phyloP scores from a whole-genome alignment of 2,888 invertebrate genomes.

The Anagyrus pseudococci region DNA sequence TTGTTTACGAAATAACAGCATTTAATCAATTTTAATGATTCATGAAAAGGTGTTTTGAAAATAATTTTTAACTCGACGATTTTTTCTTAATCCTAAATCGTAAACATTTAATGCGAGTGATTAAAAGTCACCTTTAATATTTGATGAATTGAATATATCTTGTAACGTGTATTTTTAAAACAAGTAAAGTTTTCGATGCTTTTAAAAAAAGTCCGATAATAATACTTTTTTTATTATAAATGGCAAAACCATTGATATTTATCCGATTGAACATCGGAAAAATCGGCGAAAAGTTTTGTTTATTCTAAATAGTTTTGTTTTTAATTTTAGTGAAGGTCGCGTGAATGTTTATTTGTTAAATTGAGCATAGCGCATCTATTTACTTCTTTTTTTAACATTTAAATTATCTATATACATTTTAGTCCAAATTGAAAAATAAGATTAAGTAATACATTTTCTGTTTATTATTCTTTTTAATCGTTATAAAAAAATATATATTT shows the following conservation, averaged over 20 bases:
- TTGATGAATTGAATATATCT: too few relatives aligned
- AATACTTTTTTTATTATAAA: background rate
- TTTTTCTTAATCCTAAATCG: too few relatives aligned
- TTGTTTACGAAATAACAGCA: too few relatives aligned
- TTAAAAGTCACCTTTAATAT: too few relatives aligned
- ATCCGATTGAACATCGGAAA: slow-evolving; percentile 24
- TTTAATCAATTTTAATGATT: too few relatives aligned
- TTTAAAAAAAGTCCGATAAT: background rate
- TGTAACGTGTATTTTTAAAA: background rate
- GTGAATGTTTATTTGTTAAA: slow-evolving; percentile 13
- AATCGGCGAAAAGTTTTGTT: slow-evolving; percentile 21
- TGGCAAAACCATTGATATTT: slow-evolving; percentile 23
- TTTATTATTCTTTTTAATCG: slow-evolving; percentile 15
- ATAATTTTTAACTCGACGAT: too few relatives aligned
- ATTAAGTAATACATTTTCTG: slow-evolving; percentile 17
- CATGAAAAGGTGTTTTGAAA: too few relatives aligned
- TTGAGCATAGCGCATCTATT: background rate
- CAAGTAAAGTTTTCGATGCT: background rate
- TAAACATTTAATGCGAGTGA: too few relatives aligned
- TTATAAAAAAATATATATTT: background rate
- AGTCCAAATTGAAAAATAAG: background rate
- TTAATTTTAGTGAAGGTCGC: slow-evolving; percentile 30
- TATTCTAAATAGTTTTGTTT: slow-evolving; percentile 29
- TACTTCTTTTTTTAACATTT: background rate
- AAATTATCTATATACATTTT: background rate